Conservation (phyloP, 2,888 invertebrate genomes). For the Chrysomela aeneicollis region DNA sequence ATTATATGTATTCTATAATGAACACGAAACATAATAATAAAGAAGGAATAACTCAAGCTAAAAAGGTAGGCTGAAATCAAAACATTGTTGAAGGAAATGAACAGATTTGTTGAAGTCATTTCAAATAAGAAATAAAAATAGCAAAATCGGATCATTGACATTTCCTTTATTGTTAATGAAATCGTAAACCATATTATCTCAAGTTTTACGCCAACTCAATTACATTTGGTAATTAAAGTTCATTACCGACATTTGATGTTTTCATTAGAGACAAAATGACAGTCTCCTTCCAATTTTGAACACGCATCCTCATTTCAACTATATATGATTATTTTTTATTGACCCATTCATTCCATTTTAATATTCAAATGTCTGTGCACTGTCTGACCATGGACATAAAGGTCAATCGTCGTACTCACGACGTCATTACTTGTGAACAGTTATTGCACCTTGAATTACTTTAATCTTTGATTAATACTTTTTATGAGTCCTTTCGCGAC, state of each 20-base stretch:
- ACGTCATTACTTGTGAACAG: too few relatives aligned
- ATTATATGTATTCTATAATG: too few relatives aligned
- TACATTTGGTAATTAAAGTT: conserved; percentile 2
- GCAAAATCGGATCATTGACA: background rate
- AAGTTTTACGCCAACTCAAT: background rate
- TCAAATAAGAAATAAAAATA: too few relatives aligned
- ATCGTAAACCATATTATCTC: background rate
- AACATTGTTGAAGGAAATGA: too few relatives aligned
- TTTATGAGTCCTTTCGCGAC: too few relatives aligned
- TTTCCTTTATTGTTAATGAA: background rate
- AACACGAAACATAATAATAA: too few relatives aligned
- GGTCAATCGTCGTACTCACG: background rate
- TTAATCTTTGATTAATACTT: too few relatives aligned
- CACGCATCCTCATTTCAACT: background rate
- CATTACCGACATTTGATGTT: background rate
- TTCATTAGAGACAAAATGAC: background rate
- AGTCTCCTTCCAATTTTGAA: background rate
- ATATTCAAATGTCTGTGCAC: background rate
- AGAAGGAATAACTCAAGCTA: too few relatives aligned
- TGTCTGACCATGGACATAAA: background rate
- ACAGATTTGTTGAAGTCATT: too few relatives aligned
- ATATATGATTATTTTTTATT: background rate
- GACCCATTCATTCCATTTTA: background rate
- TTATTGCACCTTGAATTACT: too few relatives aligned
- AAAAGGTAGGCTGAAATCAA: too few relatives aligned